Evolutionary conservation across 1,140 invertebrate species (phyloP), one percentile per base, ranked within the genome.

Genomic region (Uloborus diversus): DNA sequence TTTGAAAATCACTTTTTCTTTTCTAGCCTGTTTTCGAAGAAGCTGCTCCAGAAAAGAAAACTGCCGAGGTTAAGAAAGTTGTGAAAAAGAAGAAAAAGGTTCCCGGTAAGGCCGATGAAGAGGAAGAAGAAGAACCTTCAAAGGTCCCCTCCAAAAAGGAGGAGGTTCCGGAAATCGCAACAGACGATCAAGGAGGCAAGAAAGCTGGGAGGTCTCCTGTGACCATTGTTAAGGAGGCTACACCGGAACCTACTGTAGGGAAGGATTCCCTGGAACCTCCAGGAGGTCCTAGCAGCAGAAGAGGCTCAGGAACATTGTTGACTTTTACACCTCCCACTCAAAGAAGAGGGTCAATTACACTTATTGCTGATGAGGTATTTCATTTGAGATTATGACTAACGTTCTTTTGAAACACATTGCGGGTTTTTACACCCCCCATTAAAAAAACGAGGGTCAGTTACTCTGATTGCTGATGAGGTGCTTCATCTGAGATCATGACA

Each of bases 381-480:
- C 27, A 56, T 56, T 56, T 56, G 51, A 56, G 7, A n/a, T 20
- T 20, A 25, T 13, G 5, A 14, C 5, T 56, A 56, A 9, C 23
- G 14, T 33, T 65, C 30, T 23, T 65, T 17, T 25, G 5, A 42
- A 9, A 17, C 17, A 51, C 20, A 7, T 27, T 57, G 14, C 23
- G 62, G 32, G 13, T 37, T 3, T 32, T 49, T 37, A 32, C 53
- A 14, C 62, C 53, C 7, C 81, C 81, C 23, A 49, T 42, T 2
- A 35, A 47, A 1, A 66, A 81, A 30, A 42, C 70, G 82, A 32
- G 73, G 79, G 4, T 83, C 82, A 23, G 81, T 83, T 23, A 78
- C 81, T 47, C 37, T 83, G 1, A 95, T 96, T 86, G 94, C 94
- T 86, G 95, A 97, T 87, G 95, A 84, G 62, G 80, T 81, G 23